Percentiles rank a stretch among this genome's conserved stretches.
phyloP scores from a whole-genome alignment of 2,888 invertebrate genomes.

The Lithophane ornitopus region DNA sequence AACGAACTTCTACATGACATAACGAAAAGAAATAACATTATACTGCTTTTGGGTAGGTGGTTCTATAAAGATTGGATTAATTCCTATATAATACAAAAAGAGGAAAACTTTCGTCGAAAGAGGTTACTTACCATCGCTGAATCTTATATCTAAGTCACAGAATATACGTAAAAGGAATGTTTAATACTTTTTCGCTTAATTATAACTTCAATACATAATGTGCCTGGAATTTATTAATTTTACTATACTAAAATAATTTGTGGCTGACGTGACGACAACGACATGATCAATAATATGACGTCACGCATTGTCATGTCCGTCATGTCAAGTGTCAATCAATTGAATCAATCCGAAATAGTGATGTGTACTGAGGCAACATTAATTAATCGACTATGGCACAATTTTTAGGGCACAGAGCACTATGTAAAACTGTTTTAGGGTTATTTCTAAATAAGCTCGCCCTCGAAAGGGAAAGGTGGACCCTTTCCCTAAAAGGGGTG shows the following conservation, averaged over 20 bases:
- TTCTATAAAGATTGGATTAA: not conserved
- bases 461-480: too few species aligned
- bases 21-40: not conserved
- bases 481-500: too few species aligned
- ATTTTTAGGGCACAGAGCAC: too few species aligned
- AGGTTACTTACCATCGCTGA: constrained; percentile 62
- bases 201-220: constrained; percentile 53
- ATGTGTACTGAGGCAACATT: not conserved
- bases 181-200: constrained; percentile 26
- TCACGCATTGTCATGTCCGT: constrained; percentile 18
- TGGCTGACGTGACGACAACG: constrained; percentile 56
- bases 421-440: too few species aligned
- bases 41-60: not conserved
- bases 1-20: not conserved
- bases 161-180: constrained; percentile 56
- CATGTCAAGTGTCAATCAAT: constrained; percentile 5
- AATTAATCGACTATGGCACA: not conserved
- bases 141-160: constrained; percentile 48
- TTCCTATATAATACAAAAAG: not conserved
- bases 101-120: constrained; percentile 8
- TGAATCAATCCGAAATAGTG: constrained; percentile 13
- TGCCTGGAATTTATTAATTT: constrained; percentile 6
- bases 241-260: constrained; percentile 22
- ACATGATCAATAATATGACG: constrained; percentile 57
- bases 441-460: too few species aligned